Conservation (phyloP, 2,888 invertebrate genomes). For the Eupithecia subfuscata region DNA sequence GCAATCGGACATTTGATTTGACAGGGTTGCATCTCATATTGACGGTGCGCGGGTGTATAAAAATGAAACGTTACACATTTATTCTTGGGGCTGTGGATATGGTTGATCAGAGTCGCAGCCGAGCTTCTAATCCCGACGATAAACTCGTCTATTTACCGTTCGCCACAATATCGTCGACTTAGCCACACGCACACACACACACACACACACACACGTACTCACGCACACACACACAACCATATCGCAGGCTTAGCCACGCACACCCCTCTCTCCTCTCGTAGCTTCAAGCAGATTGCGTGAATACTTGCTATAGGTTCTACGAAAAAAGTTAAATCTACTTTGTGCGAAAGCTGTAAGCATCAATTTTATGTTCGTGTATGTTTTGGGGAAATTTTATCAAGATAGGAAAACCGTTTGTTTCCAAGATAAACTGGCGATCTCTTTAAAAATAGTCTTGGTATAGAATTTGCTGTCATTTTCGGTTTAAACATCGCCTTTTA, state of each 20-base stretch:
- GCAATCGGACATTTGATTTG: neutral
- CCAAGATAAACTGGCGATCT: neutral
- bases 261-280: neutral
- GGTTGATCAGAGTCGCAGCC: neutral
- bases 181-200: neutral
- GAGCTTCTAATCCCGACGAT: neutral
- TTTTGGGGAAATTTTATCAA: neutral
- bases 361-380: neutral
- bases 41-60: too few species aligned
- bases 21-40: too few species aligned
- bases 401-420: neutral
- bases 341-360: neutral
- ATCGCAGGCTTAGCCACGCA: neutral
- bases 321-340: neutral
- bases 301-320: neutral
- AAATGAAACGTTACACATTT: too few species aligned
- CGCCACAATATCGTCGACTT: conserved; percentile 1
- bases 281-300: neutral
- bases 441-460: neutral
- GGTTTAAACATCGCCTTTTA: neutral
- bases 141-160: conserved; percentile 11
- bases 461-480: neutral
- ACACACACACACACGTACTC: neutral
- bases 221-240: neutral
- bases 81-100: too few species aligned